A percentile compares a stretch with the other conserved stretches of the same genome.
Evolutionary conservation across 2,113 vertebrate genomes (phyloP).

Genomic region (Cygnus atratus): DNA sequence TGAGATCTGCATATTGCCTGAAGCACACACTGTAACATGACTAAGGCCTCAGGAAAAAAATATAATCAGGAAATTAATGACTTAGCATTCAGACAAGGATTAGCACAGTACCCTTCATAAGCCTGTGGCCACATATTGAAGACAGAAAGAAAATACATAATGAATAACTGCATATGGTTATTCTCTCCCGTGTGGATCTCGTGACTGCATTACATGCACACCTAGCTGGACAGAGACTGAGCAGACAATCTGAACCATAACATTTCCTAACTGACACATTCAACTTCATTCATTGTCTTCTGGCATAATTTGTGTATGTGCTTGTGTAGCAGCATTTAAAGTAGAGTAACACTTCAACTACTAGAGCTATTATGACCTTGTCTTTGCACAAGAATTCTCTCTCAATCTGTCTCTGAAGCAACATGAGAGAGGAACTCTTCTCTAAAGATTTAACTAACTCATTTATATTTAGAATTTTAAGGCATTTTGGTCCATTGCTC

Average conservation of each 20-base stretch:
- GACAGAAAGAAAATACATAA: slow-evolving; percentile 19
- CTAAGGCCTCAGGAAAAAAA: neutral
- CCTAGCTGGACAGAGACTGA: neutral
- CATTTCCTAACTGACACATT: neutral
- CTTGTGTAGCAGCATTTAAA: neutral
- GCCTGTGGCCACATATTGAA: neutral
- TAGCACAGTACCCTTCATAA: neutral
- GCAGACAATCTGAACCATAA: neutral
- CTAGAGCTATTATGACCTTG: neutral
- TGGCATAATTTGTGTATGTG: neutral
- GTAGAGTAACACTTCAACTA: neutral
- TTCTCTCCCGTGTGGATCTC: neutral
- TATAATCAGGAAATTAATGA: slow-evolving; percentile 18
- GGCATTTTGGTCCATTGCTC: neutral
- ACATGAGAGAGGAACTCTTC: neutral
- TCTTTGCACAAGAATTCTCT: slow-evolving; percentile 13
- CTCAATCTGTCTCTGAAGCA: slow-evolving; percentile 10
- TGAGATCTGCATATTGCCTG: slow-evolving; percentile 5
- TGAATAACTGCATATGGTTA: neutral
- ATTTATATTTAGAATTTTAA: slow-evolving; percentile 4
- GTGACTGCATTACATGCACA: neutral
- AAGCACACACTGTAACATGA: neutral
- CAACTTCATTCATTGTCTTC: neutral
- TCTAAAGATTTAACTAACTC: slow-evolving; percentile 1
- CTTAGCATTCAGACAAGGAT: slow-evolving; percentile 3